These are phyloP conservation scores for Callyntrura sp. DNA, from an alignment of 2,888 invertebrate genomes.

Conservation along the genomic window DNA sequence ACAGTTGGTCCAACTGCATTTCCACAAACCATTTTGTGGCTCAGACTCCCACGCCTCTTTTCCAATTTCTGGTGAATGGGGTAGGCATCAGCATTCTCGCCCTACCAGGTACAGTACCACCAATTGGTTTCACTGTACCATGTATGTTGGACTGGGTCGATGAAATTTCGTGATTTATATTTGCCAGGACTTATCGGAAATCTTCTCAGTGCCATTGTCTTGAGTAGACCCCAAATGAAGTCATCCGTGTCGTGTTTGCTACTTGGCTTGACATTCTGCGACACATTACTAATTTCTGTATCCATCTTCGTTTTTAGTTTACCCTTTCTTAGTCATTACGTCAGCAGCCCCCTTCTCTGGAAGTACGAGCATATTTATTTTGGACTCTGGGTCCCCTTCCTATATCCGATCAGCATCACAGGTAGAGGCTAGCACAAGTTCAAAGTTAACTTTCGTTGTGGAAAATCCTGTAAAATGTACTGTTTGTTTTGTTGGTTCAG, in stretches of 20 bases:
- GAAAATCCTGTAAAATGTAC: no score
- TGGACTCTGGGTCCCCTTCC: constrained; percentile 82
- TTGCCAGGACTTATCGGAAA: constrained; percentile 95
- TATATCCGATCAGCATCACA: constrained; percentile 83
- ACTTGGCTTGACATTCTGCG: constrained; percentile 96
- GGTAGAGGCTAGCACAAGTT: constrained; percentile 81
- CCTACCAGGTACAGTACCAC: no score
- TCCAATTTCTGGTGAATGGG: no score
- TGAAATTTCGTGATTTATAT: no score
- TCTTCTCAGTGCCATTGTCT: constrained; percentile 94
- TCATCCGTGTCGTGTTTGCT: constrained; percentile 98
- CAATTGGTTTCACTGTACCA: no score
- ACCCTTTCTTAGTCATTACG: constrained; percentile 94
- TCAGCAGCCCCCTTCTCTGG: constrained; percentile 86
- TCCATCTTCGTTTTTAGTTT: constrained; percentile 94
- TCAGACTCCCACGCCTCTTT: no score
- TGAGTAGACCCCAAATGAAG: constrained; percentile 97
- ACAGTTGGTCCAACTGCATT: no score
- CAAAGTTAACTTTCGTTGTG: no score
- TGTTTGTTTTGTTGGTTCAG: no score
- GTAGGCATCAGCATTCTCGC: no score
- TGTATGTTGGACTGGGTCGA: no score
- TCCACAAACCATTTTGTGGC: no score
- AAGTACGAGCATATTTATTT: constrained; percentile 82
- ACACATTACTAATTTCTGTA: constrained; percentile 95